phyloP scores from a whole-genome alignment of 2,113 vertebrate species.

The Sinocyclocheilus anophthalmus region DNA sequence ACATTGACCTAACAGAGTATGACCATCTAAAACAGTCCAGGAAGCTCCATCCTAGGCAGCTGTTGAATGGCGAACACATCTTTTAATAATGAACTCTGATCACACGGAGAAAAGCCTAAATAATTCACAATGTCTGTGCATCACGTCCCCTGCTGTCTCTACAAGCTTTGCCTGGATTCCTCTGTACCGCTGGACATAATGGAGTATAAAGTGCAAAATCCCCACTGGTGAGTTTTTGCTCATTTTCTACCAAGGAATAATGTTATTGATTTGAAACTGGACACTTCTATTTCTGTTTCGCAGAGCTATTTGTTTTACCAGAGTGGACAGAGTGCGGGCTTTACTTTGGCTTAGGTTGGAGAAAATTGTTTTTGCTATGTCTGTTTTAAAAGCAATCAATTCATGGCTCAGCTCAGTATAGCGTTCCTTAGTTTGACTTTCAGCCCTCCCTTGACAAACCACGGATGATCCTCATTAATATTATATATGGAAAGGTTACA shows the following conservation, averaged over 20 bases:
- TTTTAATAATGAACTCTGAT: conserved; percentile 43
- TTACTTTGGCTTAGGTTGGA: background rate
- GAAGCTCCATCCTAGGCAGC: background rate
- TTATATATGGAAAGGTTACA: conserved; percentile 16
- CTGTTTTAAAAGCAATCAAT: conserved; percentile 1
- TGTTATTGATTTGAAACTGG: conserved; percentile 15
- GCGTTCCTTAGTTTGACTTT: too few species aligned
- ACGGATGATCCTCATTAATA: background rate
- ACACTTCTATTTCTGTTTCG: conserved; percentile 5
- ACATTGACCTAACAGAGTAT: background rate
- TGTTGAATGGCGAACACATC: conserved; percentile 20
- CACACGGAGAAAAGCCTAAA: conserved; percentile 6
- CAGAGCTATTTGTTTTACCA: conserved; percentile 21
- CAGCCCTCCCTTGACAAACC: conserved; percentile 9
- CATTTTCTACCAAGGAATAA: background rate
- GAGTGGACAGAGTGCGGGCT: background rate
- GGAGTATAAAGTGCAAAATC: background rate
- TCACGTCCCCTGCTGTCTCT: background rate
- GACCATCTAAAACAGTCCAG: background rate
- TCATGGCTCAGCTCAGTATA: background rate
- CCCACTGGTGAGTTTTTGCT: conserved; percentile 28
- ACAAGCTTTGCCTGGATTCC: conserved; percentile 4
- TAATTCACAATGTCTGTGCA: conserved; percentile 25
- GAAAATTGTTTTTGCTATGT: background rate
- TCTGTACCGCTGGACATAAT: conserved; percentile 8